phyloP scores from a whole-genome alignment of 2,113 vertebrate genomes.

The Ophiodon elongatus region DNA sequence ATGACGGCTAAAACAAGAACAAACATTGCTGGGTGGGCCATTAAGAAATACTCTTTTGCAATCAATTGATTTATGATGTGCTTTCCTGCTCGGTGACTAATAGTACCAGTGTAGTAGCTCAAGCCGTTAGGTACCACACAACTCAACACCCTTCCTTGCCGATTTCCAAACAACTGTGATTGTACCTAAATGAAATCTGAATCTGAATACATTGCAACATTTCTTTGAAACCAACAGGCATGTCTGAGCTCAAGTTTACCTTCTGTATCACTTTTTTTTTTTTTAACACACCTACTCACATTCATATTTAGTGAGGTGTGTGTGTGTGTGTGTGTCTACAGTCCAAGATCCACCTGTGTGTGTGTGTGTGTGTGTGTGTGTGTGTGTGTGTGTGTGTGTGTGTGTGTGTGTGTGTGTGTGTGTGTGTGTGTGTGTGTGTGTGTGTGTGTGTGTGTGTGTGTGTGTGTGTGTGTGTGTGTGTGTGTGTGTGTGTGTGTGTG shows the following conservation, averaged over 20 bases:
- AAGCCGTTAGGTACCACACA: no score
- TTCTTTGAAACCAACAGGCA: slow-evolving; percentile 34
- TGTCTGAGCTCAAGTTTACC: slow-evolving; percentile 35
- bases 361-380: neutral
- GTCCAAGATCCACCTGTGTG: neutral
- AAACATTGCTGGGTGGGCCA: slow-evolving; percentile 38
- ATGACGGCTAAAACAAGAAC: slow-evolving; percentile 46
- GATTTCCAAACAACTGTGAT: neutral
- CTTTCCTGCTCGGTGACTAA: slow-evolving; percentile 26
- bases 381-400: slow-evolving; percentile 10
- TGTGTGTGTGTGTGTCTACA: neutral
- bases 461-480: neutral
- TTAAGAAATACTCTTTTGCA: slow-evolving; percentile 33
- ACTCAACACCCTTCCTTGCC: no score
- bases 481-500: slow-evolving; percentile 10
- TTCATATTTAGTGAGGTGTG: slow-evolving; percentile 4
- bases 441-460: slow-evolving; percentile 2
- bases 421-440: neutral
- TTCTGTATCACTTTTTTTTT: neutral
- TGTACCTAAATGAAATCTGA: neutral
- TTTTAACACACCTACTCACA: neutral
- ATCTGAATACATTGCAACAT: slow-evolving; percentile 11
- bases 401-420: neutral
- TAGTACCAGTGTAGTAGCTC: neutral
- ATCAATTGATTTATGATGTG: slow-evolving; percentile 45